phyloP scores from a whole-genome alignment of 2,888 invertebrate species.

The Lithophane semibrunnea region DNA sequence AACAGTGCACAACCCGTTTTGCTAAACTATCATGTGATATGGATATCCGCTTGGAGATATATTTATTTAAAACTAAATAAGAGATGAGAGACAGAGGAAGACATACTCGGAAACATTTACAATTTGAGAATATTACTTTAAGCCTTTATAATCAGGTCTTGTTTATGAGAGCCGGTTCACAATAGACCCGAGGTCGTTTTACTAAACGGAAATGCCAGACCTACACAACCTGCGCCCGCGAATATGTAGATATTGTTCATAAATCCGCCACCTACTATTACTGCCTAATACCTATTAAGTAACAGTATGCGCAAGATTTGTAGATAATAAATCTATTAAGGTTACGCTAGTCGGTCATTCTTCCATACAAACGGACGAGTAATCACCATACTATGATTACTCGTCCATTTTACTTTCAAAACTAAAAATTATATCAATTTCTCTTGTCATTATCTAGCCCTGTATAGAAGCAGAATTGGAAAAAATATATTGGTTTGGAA shows the following conservation, averaged over 20 bases:
- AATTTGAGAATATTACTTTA: conserved; percentile 39
- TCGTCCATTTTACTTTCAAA: too few species aligned
- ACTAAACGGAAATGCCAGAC: conserved; percentile 75
- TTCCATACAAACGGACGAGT: too few species aligned
- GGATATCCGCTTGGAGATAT: conserved; percentile 34
- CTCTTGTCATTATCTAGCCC: too few species aligned
- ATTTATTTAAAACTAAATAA: conserved; percentile 7
- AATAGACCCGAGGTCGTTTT: conserved; percentile 59
- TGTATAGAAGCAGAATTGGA: too few species aligned
- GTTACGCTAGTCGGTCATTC: too few species aligned
- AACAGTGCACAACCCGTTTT: conserved; percentile 45
- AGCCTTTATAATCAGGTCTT: conserved; percentile 35
- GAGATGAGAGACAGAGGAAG: background rate
- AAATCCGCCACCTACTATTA: conserved; percentile 51
- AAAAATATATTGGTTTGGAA: too few species aligned
- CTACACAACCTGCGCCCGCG: conserved; percentile 74
- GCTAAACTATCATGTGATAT: conserved; percentile 40
- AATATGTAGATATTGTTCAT: conserved; percentile 55
- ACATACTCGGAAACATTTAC: background rate
- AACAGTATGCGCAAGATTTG: conserved; percentile 12
- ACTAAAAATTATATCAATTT: too few species aligned
- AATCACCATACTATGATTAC: too few species aligned
- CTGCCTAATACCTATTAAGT: conserved; percentile 20
- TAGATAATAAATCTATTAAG: background rate
- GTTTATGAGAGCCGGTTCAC: conserved; percentile 46